Percentiles rank a stretch among this genome's conserved stretches.
Evolutionary conservation across 2,797 vertebrate species (phyloP).

Genomic region (Florisuga fusca): DNA sequence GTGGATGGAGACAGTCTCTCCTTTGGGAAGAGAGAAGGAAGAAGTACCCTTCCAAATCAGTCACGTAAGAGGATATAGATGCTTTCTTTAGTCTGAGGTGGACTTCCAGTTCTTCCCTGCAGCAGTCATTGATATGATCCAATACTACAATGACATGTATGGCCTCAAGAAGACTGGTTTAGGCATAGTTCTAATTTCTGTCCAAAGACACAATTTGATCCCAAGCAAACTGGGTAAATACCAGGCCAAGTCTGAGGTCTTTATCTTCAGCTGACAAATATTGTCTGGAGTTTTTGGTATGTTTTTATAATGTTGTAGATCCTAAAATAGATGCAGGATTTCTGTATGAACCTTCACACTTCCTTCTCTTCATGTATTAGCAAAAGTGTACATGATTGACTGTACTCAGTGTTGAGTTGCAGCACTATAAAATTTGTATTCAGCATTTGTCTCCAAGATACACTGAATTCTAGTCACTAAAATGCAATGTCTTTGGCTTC

Average conservation of each 20-base stretch:
- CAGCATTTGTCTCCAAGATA: background rate
- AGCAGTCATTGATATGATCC: background rate
- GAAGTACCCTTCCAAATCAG: background rate
- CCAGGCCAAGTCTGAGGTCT: background rate
- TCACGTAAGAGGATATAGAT: background rate
- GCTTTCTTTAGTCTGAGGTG: background rate
- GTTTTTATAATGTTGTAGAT: background rate
- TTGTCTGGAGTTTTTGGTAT: rapidly evolving
- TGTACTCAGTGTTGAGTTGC: background rate
- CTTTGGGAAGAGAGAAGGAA: background rate
- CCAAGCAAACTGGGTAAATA: background rate
- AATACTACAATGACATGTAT: background rate
- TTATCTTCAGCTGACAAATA: background rate
- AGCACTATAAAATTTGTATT: background rate
- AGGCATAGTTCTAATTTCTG: background rate
- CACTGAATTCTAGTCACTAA: background rate
- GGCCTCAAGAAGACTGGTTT: background rate
- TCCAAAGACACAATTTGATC: background rate
- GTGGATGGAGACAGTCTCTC: background rate
- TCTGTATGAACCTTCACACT: background rate
- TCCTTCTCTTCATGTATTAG: background rate
- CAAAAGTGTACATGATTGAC: background rate
- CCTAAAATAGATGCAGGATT: background rate
- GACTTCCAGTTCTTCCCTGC: background rate
- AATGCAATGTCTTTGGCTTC: background rate